A percentile compares a stretch with the other conserved stretches of the same genome.
phyloP scores from a whole-genome alignment of 2,888 invertebrate species.

The Tenthredo scrophulariae region DNA sequence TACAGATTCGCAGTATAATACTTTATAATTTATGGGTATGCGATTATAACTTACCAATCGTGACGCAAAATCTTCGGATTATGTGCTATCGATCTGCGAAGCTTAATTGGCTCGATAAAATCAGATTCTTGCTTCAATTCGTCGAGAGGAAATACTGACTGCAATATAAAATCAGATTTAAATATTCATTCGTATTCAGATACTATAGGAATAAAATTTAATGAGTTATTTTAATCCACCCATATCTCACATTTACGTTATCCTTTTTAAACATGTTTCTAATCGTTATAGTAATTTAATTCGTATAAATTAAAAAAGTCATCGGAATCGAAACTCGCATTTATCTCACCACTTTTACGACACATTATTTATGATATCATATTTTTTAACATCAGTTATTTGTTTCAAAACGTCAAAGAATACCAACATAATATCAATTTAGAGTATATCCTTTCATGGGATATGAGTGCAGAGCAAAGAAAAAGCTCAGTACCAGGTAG shows the following conservation, averaged over 20 bases:
- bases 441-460: not conserved
- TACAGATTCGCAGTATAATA: constrained; percentile 11
- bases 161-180: constrained; percentile 46
- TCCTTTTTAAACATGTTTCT: not conserved
- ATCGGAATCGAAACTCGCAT: not conserved
- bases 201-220: not conserved
- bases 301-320: too few species aligned
- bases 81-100: constrained; percentile 59
- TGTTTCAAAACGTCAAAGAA: constrained; percentile 1
- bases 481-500: not conserved
- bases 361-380: too few species aligned
- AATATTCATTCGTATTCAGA: not conserved
- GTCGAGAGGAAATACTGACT: constrained; percentile 63
- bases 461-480: not conserved
- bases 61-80: constrained; percentile 67
- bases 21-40: constrained; percentile 5
- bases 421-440: not conserved
- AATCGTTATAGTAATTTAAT: too few species aligned
- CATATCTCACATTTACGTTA: not conserved
- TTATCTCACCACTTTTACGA: not conserved
- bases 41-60: constrained; percentile 63
- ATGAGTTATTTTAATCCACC: not conserved
- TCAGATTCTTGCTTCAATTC: constrained; percentile 55
- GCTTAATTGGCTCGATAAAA: constrained; percentile 57
- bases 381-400: not conserved